Evolutionary conservation across 1,140 invertebrate genomes (phyloP), one percentile per base, ranked within the genome.

Genomic region (Oncopeltus fasciatus): DNA sequence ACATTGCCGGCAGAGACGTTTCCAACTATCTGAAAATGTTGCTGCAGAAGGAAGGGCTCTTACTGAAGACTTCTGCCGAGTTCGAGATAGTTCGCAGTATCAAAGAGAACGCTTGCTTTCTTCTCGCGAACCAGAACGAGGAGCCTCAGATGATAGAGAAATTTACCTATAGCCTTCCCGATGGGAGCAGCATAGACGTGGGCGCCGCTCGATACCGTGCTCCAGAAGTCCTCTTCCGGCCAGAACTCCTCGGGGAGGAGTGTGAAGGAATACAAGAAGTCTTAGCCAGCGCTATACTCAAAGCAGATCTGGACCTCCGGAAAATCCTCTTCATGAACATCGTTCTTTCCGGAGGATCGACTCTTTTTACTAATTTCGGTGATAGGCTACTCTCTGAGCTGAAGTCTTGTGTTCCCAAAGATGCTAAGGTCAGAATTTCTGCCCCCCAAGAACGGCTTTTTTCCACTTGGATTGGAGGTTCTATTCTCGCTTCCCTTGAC

Each of bases 391-490:
- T 51, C 16, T 18, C n/a, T 18, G 47, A 51, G 47, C 18, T 51
- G 9, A 51, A 51, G 47, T 18, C 9, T 16, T 18, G 24, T 18
- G 18, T 21, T 21, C 47, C 47, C 18, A 51, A 51, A 51, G 18
- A 51, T 21, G 47, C 24, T 8, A 51, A 51, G 18, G n/a, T n/a
- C n/a, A n/a, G n/a, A n/a, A 96, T 97, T 78, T 94, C 92, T 60
- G 94, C 95, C 49, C 94, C 95, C 4, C 92, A 97, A 78, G 96
- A 99, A 80, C 83, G 96, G 66, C 76, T 98, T 16, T 98, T 97
- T 74, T 98, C 95, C 1, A 98, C 96, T 44, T 99, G 96, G 96
- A 98, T 98, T 71, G 96, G 92, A 49, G 96, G 96, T 58, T 98
- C 95, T 2, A 99, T 99, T 78, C 80, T 99, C 65, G 96, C 95